Conservation (phyloP, 2,888 invertebrate genomes). For the Sphaeridia pumilis region DNA sequence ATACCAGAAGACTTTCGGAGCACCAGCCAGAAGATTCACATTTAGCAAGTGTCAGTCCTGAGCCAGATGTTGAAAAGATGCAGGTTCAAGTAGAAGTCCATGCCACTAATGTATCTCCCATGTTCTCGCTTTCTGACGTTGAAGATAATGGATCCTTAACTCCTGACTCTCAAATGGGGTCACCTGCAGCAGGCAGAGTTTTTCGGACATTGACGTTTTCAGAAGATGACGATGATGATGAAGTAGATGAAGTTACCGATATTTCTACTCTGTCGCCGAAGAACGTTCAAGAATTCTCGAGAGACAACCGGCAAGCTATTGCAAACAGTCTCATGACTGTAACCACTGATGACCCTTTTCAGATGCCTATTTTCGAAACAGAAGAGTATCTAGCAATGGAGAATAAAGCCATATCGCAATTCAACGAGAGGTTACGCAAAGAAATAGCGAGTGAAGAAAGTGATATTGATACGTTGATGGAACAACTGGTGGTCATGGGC, state of each 20-base stretch:
- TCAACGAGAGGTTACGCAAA: constrained; percentile 28
- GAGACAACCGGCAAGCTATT: neutral
- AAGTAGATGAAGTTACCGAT: constrained; percentile 9
- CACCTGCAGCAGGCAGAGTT: neutral
- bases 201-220: constrained; percentile 16
- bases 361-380: constrained; percentile 29
- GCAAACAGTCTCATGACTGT: neutral
- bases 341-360: constrained; percentile 21
- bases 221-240: constrained; percentile 19
- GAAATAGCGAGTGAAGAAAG: constrained; percentile 29
- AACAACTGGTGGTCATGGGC: constrained; percentile 15
- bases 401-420: constrained; percentile 30
- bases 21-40: constrained; percentile 5
- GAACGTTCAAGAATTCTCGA: neutral
- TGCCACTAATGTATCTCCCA: neutral
- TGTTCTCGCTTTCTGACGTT: neutral
- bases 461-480: constrained; percentile 23
- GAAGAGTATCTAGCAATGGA: constrained; percentile 30
- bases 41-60: constrained; percentile 3
- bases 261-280: constrained; percentile 7
- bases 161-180: constrained; percentile 4
- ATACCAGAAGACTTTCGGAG: too few relatives aligned
- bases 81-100: constrained; percentile 19
- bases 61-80: constrained; percentile 9
- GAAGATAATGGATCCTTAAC: neutral